phyloP scores from a whole-genome alignment of 1,140 invertebrate genomes.

The Halictus rubicundus region DNA sequence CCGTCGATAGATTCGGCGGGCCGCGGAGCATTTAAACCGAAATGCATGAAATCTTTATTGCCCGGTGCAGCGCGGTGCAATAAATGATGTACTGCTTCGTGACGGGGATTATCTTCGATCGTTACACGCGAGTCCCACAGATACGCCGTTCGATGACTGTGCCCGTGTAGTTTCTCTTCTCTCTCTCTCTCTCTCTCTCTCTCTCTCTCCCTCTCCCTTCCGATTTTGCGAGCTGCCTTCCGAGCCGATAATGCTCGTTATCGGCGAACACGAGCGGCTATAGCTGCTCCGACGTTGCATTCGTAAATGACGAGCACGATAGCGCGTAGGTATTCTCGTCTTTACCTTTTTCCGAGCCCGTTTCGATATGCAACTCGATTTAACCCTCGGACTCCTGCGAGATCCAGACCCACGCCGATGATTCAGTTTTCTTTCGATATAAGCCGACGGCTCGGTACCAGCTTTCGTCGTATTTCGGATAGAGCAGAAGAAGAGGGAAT shows the following conservation, averaged over 20 bases:
- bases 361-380: background rate
- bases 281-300: background rate
- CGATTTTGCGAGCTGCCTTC: background rate
- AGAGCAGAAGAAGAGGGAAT: too few species aligned
- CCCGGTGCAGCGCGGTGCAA: constrained; percentile 19
- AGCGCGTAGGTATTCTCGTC: background rate
- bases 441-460: too few species aligned
- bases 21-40: constrained; percentile 29
- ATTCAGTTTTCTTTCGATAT: too few species aligned
- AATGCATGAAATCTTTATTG: constrained; percentile 61
- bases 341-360: too few species aligned
- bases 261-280: background rate
- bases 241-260: background rate
- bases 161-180: background rate
- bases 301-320: background rate
- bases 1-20: constrained; percentile 44
- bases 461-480: too few species aligned
- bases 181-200: background rate
- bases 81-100: constrained; percentile 54
- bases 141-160: background rate
- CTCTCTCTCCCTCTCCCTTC: too few species aligned
- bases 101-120: constrained; percentile 59
- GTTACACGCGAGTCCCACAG: constrained; percentile 4
- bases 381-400: too few species aligned
- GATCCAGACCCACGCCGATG: too few species aligned